A percentile compares a stretch with the other conserved stretches of the same genome.
phyloP scores from a whole-genome alignment of 2,113 vertebrate genomes.

The Callipepla californica region DNA sequence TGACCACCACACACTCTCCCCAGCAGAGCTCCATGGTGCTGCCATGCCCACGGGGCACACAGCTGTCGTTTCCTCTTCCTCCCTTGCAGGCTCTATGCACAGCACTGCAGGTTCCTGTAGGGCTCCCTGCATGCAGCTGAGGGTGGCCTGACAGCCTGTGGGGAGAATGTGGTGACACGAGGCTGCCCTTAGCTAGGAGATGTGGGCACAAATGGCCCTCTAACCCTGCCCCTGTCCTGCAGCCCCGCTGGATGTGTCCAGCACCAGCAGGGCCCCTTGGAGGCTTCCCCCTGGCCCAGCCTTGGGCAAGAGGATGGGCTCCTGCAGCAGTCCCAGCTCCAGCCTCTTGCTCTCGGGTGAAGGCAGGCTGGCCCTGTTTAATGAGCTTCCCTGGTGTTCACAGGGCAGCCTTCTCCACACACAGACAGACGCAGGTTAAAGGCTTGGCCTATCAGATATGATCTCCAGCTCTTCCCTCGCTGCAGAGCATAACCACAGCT shows the following conservation, averaged over 20 bases:
- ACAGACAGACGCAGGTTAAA: background rate
- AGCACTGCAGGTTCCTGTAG: background rate
- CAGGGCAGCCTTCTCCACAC: background rate
- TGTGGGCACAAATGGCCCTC: background rate
- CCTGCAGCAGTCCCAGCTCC: background rate
- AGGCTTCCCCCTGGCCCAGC: background rate
- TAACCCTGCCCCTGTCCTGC: fast-evolving
- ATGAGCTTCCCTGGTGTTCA: background rate
- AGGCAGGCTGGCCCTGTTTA: fast-evolving
- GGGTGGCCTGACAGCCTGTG: background rate
- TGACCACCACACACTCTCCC: background rate
- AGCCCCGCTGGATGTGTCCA: background rate
- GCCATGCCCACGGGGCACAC: fast-evolving
- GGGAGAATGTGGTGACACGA: background rate
- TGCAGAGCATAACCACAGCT: background rate
- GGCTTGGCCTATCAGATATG: fast-evolving
- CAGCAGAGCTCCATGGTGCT: background rate
- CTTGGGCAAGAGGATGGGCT: background rate
- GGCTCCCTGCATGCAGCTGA: background rate
- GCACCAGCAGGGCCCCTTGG: background rate
- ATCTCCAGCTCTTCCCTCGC: background rate
- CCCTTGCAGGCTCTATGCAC: fast-evolving
- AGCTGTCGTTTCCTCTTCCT: background rate
- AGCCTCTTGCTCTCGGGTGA: fast-evolving
- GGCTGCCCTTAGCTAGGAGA: background rate